Evolutionary conservation across 1,140 invertebrate species (phyloP), one percentile per base, ranked within the genome.

Genomic region (Tetramorium simillimum): DNA sequence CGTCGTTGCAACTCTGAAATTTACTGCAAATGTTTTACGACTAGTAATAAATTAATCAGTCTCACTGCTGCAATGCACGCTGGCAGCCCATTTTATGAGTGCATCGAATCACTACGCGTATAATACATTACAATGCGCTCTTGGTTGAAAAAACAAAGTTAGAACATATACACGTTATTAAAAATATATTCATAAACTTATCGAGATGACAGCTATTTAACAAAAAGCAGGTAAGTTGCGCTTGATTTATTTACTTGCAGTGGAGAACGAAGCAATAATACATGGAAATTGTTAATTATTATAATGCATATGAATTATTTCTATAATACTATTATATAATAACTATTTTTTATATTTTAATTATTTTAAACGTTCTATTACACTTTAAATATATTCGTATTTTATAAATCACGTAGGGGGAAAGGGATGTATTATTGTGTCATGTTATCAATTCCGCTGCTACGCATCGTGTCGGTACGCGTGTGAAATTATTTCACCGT

Each of bases 21-120:
- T 80, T 53, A 67, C 46, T 67, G 46, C 28, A 37, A 65, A 53
- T n/a, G 46, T 37, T 80, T 67, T 51, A 62, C n/a, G 62, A 53
- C 33, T 67, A 53, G 33, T 33, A 67, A 80, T 80, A 80, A 80
- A 80, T 80, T 80, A 77, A 63, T 77, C 43, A 33, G 16, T 62
- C 46, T 62, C 75, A 18, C 24, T 53, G n/a, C 67, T 80, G 46
- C 62, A 28, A 53, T n/a, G n/a, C n/a, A 51, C n/a, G 9, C 62
- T 60, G 4, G 7, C 43, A 53, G 28, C 12, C 18, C 14, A 53
- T 80, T 80, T 21, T 62, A 46, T 62, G 49, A 0, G 58, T 16
- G 33, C 6, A 56, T 1, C 28, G 10, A 75, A 75, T 73, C 33
- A 56, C 51, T n/a, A 7, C 28, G 6, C 21, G 24, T 75, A 33